Evolutionary conservation across 2,888 invertebrate species (phyloP).

Genomic region (Polydesmus complanatus): DNA sequence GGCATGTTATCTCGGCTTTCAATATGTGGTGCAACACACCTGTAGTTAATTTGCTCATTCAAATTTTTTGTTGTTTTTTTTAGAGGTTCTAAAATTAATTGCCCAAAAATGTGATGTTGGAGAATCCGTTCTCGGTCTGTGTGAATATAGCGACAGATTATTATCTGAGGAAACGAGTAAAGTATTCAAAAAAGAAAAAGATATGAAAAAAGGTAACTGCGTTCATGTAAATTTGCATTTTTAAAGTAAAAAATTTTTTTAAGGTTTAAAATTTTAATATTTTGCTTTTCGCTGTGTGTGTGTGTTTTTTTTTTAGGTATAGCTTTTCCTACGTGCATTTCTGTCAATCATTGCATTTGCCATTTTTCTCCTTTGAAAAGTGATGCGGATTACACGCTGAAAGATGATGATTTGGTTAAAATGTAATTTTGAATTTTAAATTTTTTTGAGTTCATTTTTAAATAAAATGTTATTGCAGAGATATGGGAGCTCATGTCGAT

Average conservation of each 20-base stretch:
- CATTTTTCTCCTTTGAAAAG: constrained; percentile 93
- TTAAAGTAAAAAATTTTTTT: not conserved
- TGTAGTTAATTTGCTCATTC: not conserved
- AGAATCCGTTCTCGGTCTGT: constrained; percentile 77
- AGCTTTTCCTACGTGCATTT: constrained; percentile 97
- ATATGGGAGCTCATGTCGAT: constrained; percentile 96
- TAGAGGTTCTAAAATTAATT: constrained; percentile 76
- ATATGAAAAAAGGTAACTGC: constrained; percentile 72
- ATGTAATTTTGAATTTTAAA: constrained; percentile 51
- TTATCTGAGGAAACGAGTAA: constrained; percentile 82
- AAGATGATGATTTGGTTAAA: constrained; percentile 90
- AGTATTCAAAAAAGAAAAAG: constrained; percentile 97
- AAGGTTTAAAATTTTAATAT: no score
- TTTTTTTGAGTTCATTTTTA: constrained; percentile 30
- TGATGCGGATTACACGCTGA: constrained; percentile 71
- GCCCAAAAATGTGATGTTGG: constrained; percentile 74
- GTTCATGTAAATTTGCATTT: not conserved
- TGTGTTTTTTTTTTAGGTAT: constrained; percentile 42
- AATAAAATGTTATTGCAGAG: constrained; percentile 77
- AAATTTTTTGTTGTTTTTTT: not conserved
- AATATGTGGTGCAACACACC: not conserved
- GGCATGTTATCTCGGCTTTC: not conserved
- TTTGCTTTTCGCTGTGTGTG: no score
- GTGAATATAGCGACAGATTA: constrained; percentile 78
- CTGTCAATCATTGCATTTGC: constrained; percentile 97